A percentile compares a stretch with the other conserved stretches of the same genome.
Evolutionary conservation across 2,797 vertebrate species (phyloP).

Genomic region (Salmo trutta): DNA sequence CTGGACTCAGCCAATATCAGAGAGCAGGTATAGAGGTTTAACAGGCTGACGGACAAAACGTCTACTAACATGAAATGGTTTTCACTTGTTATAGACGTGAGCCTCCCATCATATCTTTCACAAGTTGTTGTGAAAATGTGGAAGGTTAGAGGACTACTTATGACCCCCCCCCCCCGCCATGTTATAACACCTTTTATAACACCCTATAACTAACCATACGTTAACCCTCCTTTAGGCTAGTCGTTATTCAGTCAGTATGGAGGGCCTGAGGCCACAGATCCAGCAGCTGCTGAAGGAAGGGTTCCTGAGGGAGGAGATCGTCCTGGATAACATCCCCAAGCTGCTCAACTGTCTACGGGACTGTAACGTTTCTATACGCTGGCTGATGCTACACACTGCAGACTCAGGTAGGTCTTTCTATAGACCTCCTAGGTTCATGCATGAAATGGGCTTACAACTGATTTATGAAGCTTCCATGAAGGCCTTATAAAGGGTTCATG

Average conservation of each 20-base stretch:
- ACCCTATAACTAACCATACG: not conserved
- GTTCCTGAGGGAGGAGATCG: slow-evolving; percentile 90
- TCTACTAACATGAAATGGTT: too few species aligned
- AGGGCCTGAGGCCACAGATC: slow-evolving; percentile 84
- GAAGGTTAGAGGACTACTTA: too few species aligned
- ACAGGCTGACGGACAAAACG: too few species aligned
- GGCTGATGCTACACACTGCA: slow-evolving; percentile 97
- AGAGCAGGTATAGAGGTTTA: slow-evolving; percentile 84
- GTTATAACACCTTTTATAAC: not conserved
- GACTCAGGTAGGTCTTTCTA: slow-evolving; percentile 80
- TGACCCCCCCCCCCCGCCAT: too few species aligned
- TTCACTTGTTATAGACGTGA: too few species aligned
- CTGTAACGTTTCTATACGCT: slow-evolving; percentile 95
- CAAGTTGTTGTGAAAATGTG: too few species aligned
- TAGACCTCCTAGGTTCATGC: not conserved
- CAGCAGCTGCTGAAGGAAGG: slow-evolving; percentile 97
- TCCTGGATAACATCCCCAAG: slow-evolving; percentile 95
- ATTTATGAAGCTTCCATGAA: not conserved
- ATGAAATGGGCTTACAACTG: too few species aligned
- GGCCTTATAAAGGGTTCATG: too few species aligned
- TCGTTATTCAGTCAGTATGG: slow-evolving; percentile 84
- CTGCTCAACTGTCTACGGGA: slow-evolving; percentile 93
- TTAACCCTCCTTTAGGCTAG: slow-evolving; percentile 75
- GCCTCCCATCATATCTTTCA: too few species aligned
- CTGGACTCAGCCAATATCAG: slow-evolving; percentile 91